Evolutionary conservation across 1,140 invertebrate genomes (phyloP), one percentile per base, ranked within the genome.

Genomic region (Cydia fagiglandana): DNA sequence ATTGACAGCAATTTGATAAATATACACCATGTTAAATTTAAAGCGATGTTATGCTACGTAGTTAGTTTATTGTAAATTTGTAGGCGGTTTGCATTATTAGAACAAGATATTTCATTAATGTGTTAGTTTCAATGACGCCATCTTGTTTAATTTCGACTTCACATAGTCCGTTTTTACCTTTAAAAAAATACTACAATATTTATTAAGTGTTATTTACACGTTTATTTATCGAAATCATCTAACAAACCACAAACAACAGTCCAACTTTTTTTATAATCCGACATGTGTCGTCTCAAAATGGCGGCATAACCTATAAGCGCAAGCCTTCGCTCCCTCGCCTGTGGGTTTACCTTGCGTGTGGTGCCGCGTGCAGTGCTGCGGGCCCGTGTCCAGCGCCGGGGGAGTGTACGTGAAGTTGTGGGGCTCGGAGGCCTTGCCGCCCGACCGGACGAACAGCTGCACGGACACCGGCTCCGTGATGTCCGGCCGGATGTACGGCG

Each of bases 341-440:
- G 17, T 24, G 68, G 80, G 53, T 17, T 78, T 86, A 87, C 85
- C 85, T 85, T 84, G 88, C 74, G 84, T 76, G 81, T 84, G 86
- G 79, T 93, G 90, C 6, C 82, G 75, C 4, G 89, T 85, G 77
- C 83, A 84, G 85, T 93, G 91, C 77, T 84, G 80, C n/a, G 90
- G 88, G 45, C 84, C 87, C 53, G 84, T 79, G 77, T 84, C 83
- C 47, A 76, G 85, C 30, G 77, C 76, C 50, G 83, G 79, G 66
- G 96, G 95, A 70, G 96, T 96, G 89, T 98, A 99, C 78, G 96
- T 94, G 94, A 99, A 98, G 47, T 94, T 94, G 87, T 97, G 97
- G 30, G 97, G 95, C 87, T 99, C 98, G 86, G 97, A 98, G 73
- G 95, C 95, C 93, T 98, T 98, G 77, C 96, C 97, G 73, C 96